phyloP scores from a whole-genome alignment of 2,888 invertebrate species.

The Thalpophila matura region DNA sequence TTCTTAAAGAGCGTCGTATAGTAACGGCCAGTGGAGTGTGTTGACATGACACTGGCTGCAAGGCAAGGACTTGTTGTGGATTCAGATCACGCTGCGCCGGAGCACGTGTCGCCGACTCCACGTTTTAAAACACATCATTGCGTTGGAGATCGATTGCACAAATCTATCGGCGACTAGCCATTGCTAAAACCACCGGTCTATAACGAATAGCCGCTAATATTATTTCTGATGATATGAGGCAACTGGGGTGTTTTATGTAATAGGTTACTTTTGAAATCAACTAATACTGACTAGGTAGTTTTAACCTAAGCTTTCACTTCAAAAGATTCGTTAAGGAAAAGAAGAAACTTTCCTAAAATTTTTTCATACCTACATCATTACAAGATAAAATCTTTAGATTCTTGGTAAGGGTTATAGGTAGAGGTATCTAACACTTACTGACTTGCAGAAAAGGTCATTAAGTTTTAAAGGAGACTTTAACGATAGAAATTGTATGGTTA shows the following conservation, averaged over 20 bases:
- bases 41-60: conserved; percentile 73
- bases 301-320: conserved; percentile 28
- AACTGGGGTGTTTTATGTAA: conserved; percentile 41
- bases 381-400: too few relatives aligned
- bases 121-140: conserved; percentile 64
- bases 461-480: too few relatives aligned
- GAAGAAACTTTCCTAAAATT: not conserved
- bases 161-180: conserved; percentile 40
- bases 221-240: conserved; percentile 32
- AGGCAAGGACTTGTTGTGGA: conserved; percentile 75
- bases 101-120: conserved; percentile 62
- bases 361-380: too few relatives aligned
- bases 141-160: conserved; percentile 63
- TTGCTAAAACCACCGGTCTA: conserved; percentile 53
- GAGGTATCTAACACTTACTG: too few relatives aligned
- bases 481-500: too few relatives aligned
- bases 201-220: conserved; percentile 30
- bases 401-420: too few relatives aligned
- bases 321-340: not conserved
- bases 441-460: too few relatives aligned
- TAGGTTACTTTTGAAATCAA: conserved; percentile 33
- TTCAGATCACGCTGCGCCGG: conserved; percentile 69
- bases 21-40: conserved; percentile 45
- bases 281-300: not conserved
- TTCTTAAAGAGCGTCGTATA: conserved; percentile 50